These are phyloP conservation scores for Acheta domesticus DNA, from an alignment of 2,888 invertebrate genomes.

Conservation along the genomic window DNA sequence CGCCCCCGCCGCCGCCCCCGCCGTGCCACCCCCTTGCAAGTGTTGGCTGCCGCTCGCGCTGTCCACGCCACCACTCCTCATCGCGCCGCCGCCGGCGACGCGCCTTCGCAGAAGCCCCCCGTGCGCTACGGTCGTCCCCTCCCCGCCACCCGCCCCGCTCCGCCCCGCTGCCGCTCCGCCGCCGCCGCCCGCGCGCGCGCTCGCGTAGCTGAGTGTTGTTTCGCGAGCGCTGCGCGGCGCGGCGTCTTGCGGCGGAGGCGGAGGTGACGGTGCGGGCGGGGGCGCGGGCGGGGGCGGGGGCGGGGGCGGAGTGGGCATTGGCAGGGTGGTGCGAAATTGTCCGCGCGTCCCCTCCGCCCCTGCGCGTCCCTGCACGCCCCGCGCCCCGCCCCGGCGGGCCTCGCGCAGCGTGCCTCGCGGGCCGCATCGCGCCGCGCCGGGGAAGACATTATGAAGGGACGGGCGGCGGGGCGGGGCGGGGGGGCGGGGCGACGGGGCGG, in stretches of 20 bases:
- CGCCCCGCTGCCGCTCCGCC: background rate
- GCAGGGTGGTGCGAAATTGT: background rate
- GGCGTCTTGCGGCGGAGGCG: background rate
- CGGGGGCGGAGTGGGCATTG: background rate
- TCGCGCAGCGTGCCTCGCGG: slow-evolving; percentile 24
- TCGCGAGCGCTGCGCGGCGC: background rate
- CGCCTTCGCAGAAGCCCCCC: background rate
- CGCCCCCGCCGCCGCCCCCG: background rate
- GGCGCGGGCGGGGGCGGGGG: background rate
- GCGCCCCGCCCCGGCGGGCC: slow-evolving; percentile 26
- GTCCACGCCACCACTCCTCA: background rate
- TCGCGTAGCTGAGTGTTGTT: background rate
- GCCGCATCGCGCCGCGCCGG: slow-evolving; percentile 25
- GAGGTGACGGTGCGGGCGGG: background rate
- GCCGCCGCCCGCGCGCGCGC: background rate
- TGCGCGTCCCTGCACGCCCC: background rate
- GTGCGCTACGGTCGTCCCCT: background rate
- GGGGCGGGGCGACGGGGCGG: background rate
- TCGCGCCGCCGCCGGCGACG: background rate
- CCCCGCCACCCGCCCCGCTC: background rate
- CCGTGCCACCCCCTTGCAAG: background rate
- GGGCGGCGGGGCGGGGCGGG: background rate
- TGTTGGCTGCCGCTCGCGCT: background rate
- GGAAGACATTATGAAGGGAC: slow-evolving; percentile 12
- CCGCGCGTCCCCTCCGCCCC: background rate